Evolutionary conservation across 2,888 invertebrate species (phyloP).

Genomic region (Tetragonula carbonaria): DNA sequence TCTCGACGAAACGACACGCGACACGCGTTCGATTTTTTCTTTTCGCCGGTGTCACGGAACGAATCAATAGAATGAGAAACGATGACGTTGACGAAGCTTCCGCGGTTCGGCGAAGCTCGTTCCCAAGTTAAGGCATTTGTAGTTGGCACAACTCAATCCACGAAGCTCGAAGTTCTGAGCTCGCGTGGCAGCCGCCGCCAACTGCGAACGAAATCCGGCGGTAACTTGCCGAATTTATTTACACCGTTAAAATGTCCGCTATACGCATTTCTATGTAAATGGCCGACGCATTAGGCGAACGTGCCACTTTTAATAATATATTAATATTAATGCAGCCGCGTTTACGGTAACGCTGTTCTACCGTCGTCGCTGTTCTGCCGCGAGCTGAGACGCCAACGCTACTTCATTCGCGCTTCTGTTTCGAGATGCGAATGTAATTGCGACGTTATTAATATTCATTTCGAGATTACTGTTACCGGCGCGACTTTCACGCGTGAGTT

Average conservation of each 20-base stretch:
- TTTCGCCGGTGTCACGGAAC: background rate
- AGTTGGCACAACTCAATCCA: slow-evolving; percentile 51
- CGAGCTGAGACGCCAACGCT: background rate
- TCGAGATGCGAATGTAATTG: slow-evolving; percentile 36
- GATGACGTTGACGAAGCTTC: background rate
- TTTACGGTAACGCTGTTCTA: slow-evolving; percentile 6
- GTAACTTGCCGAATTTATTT: slow-evolving; percentile 54
- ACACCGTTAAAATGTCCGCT: slow-evolving; percentile 35
- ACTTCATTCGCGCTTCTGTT: slow-evolving; percentile 16
- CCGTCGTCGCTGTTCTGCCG: background rate
- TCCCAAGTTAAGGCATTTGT: slow-evolving; percentile 26
- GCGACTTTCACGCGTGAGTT: slow-evolving; percentile 8
- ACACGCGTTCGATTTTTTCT: slow-evolving; percentile 6
- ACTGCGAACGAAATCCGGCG: slow-evolving; percentile 21
- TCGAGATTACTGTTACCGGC: slow-evolving; percentile 9
- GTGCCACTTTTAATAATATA: slow-evolving; percentile 54
- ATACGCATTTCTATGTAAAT: slow-evolving; percentile 43
- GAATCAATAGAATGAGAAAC: slow-evolving; percentile 17
- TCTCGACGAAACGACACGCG: slow-evolving; percentile 10
- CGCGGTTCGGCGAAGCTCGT: background rate
- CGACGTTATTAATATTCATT: slow-evolving; percentile 57
- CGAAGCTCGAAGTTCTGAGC: slow-evolving; percentile 8
- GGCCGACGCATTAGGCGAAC: slow-evolving; percentile 51
- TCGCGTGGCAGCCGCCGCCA: background rate
- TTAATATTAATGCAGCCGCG: slow-evolving; percentile 53